phyloP scores from a whole-genome alignment of 2,797 vertebrate genomes.

The Galago senegalensis region DNA sequence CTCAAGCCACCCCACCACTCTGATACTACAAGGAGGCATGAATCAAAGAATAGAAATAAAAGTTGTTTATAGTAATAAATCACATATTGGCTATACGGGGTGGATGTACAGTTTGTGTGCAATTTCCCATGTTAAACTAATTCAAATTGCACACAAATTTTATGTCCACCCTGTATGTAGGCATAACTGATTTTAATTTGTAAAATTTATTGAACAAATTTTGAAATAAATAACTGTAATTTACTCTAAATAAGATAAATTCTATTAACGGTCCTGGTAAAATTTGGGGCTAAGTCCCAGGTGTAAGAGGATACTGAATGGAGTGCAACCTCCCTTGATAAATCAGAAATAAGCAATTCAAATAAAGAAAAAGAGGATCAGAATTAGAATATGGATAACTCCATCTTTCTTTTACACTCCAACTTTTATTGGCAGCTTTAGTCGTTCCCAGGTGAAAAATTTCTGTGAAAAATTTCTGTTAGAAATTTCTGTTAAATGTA shows the following conservation, averaged over 20 bases:
- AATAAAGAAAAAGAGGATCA: constrained; percentile 18
- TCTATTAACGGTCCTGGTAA: neutral
- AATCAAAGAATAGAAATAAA: constrained; percentile 2
- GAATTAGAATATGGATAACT: neutral
- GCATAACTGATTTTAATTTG: neutral
- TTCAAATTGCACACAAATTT: too few species aligned
- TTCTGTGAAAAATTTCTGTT: neutral
- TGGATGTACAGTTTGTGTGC: too few species aligned
- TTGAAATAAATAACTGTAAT: neutral
- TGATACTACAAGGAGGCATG: neutral
- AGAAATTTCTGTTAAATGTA: neutral
- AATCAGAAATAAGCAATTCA: neutral
- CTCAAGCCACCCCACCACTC: too few species aligned
- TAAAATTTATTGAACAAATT: neutral
- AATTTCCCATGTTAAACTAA: too few species aligned
- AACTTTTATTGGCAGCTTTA: neutral
- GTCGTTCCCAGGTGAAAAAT: neutral
- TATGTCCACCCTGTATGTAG: too few species aligned
- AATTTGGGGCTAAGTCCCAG: neutral
- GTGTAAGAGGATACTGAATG: neutral
- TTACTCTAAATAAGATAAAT: constrained; percentile 28
- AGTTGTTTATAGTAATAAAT: neutral
- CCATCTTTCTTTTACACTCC: neutral
- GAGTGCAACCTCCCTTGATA: neutral
- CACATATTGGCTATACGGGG: neutral